A percentile compares a stretch with the other conserved stretches of the same genome.
These are phyloP conservation scores for Zoanthus solanderi DNA, from an alignment of 92 coral and sea anemone genomes.

Conservation along the genomic window DNA sequence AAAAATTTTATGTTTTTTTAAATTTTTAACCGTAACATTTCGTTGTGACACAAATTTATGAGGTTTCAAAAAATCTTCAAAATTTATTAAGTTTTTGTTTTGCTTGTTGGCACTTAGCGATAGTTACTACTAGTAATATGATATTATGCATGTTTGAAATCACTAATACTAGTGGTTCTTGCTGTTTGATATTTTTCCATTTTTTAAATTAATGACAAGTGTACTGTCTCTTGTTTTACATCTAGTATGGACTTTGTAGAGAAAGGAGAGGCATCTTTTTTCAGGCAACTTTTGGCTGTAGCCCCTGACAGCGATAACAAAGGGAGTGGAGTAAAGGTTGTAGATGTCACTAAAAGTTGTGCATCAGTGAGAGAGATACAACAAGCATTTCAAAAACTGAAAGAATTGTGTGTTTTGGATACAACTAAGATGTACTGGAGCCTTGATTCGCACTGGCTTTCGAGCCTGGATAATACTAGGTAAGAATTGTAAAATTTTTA, in stretches of 20 bases:
- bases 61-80: no score
- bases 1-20: no score
- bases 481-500: conserved; percentile 10
- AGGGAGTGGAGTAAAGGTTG: conserved; percentile 73
- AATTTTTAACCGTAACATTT: no score
- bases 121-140: no score
- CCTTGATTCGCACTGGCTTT: conserved; percentile 87
- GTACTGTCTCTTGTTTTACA: not conserved
- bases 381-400: conserved; percentile 75
- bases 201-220: not conserved
- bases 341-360: conserved; percentile 78
- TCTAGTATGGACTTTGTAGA: conserved; percentile 64
- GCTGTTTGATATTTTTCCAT: not conserved
- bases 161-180: not conserved
- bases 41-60: no score
- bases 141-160: not conserved
- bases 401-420: conserved; percentile 90
- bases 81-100: no score
- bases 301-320: conserved; percentile 69
- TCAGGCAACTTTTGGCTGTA: not conserved
- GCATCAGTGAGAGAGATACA: conserved; percentile 80
- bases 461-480: conserved; percentile 91
- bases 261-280: conserved; percentile 81
- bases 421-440: conserved; percentile 89
- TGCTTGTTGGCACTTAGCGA: no score